Evolutionary conservation across 2,888 invertebrate genomes (phyloP).

Genomic region (Panopea generosa): DNA sequence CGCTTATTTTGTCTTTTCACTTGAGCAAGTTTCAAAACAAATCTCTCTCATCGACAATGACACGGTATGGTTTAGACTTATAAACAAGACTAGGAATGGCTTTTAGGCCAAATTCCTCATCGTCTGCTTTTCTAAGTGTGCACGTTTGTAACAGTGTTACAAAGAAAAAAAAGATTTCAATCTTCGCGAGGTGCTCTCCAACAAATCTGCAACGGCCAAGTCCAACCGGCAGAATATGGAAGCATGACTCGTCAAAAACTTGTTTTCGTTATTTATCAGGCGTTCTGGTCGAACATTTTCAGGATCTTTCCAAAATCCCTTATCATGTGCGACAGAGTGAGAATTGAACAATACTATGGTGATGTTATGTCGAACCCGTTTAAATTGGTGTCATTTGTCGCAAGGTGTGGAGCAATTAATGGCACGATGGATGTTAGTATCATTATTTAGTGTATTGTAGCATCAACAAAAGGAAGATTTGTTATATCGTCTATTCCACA

Average conservation of each 20-base stretch:
- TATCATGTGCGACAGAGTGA: constrained; percentile 44
- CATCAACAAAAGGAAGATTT: constrained; percentile 60
- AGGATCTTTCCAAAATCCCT: constrained; percentile 21
- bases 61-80: too few relatives aligned
- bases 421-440: constrained; percentile 61
- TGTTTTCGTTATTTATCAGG: constrained; percentile 17
- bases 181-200: constrained; percentile 71
- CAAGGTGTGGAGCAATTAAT: constrained; percentile 66
- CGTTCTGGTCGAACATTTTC: constrained; percentile 39
- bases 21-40: too few relatives aligned
- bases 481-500: constrained; percentile 44
- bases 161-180: constrained; percentile 68
- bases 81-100: too few relatives aligned
- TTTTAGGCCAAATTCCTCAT: too few relatives aligned
- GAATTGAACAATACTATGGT: constrained; percentile 51
- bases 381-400: constrained; percentile 41
- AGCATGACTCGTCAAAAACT: constrained; percentile 24
- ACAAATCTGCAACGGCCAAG: constrained; percentile 69
- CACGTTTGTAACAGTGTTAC: too few relatives aligned
- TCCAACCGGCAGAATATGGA: constrained; percentile 63
- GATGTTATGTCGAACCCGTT: constrained; percentile 12
- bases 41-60: too few relatives aligned
- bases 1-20: too few relatives aligned
- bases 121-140: too few relatives aligned
- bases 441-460: constrained; percentile 64